These are phyloP conservation scores for Alosa sapidissima DNA, from an alignment of 2,797 vertebrate genomes.

Conservation along the genomic window DNA sequence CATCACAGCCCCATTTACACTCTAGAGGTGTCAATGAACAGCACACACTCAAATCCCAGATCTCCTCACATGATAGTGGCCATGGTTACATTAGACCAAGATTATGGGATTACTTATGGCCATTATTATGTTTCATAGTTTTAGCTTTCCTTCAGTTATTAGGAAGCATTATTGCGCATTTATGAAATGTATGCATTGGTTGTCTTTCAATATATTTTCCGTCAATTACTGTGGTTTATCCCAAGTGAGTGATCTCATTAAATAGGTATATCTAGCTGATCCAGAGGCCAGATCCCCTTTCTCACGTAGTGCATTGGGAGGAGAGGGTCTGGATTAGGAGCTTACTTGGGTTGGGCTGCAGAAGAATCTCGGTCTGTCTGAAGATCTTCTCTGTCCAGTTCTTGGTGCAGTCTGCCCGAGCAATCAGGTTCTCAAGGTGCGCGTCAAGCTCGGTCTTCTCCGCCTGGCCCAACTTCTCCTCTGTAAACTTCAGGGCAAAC, in stretches of 20 bases:
- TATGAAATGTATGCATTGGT: not conserved
- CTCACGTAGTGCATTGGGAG: not conserved
- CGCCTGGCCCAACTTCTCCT: conserved; percentile 94
- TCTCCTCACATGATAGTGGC: not conserved
- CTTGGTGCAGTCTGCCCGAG: conserved; percentile 89
- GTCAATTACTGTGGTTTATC: no score
- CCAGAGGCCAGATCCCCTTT: not conserved
- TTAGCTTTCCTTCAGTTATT: not conserved
- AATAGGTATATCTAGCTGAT: not conserved
- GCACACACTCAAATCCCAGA: not conserved
- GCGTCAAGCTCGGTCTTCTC: conserved; percentile 95
- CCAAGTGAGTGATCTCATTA: not conserved
- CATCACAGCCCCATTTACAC: not conserved
- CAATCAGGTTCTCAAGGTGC: conserved; percentile 89
- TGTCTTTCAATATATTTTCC: not conserved
- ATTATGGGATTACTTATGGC: not conserved
- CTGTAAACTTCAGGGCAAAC: conserved; percentile 82
- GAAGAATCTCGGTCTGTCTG: conserved; percentile 89
- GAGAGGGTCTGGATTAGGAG: not conserved
- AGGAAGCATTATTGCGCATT: not conserved
- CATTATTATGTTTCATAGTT: not conserved
- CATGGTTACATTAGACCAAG: not conserved
- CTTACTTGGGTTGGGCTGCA: conserved; percentile 98
- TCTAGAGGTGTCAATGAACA: not conserved
- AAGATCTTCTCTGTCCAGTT: conserved; percentile 98